phyloP scores from a whole-genome alignment of 1,140 invertebrate species.

The Papilio machaon region DNA sequence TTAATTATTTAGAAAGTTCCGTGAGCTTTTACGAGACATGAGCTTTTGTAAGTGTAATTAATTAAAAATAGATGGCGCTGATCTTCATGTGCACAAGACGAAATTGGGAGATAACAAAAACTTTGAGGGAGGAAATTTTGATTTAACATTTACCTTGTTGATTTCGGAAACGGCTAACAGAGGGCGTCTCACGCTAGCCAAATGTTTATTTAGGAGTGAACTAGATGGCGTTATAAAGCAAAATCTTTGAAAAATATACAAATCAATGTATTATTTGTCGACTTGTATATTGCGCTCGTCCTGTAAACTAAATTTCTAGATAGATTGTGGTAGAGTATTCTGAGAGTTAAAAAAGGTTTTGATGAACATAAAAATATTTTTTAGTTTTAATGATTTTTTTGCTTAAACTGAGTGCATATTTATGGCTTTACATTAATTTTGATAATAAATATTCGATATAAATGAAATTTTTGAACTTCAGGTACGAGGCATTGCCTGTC shows the following conservation, averaged over 20 bases:
- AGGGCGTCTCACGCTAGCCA: not conserved
- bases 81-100: not conserved
- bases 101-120: not conserved
- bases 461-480: too few relatives aligned
- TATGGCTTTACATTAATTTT: too few relatives aligned
- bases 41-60: not conserved
- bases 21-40: not conserved
- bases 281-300: too few relatives aligned
- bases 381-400: too few relatives aligned
- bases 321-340: too few relatives aligned
- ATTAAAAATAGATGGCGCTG: conserved; percentile 42
- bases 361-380: too few relatives aligned
- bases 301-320: too few relatives aligned
- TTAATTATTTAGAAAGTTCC: not conserved
- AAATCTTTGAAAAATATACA: not conserved
- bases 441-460: too few relatives aligned
- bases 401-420: too few relatives aligned
- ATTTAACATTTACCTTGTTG: not conserved
- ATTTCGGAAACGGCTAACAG: not conserved
- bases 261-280: not conserved
- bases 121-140: not conserved
- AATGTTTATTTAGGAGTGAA: not conserved
- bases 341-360: too few relatives aligned
- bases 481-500: too few relatives aligned
- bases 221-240: not conserved